phyloP scores from a whole-genome alignment of 2,888 invertebrate genomes.

The Glyphotaelius pellucidus region DNA sequence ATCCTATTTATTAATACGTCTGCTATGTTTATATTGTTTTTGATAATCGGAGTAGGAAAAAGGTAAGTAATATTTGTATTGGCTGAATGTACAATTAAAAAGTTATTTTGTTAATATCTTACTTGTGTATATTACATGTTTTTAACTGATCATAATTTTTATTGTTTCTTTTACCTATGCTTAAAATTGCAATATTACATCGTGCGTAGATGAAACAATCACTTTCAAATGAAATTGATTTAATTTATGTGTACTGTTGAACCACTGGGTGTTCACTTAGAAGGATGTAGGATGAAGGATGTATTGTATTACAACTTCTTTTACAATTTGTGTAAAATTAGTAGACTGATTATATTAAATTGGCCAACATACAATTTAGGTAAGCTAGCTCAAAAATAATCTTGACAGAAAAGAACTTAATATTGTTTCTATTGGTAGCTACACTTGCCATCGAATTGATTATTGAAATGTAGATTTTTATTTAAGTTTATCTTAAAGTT shows the following conservation, averaged over 20 bases:
- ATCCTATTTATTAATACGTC: background rate
- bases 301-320: background rate
- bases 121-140: background rate
- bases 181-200: background rate
- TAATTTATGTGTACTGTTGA: background rate
- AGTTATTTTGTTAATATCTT: too few relatives aligned
- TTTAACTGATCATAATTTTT: background rate
- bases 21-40: background rate
- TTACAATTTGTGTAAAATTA: background rate
- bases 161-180: background rate
- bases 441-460: too few relatives aligned
- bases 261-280: background rate
- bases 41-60: background rate
- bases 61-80: background rate
- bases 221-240: background rate
- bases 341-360: background rate
- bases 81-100: too few relatives aligned
- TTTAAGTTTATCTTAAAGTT: too few relatives aligned
- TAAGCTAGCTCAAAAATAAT: background rate
- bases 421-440: background rate
- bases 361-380: background rate
- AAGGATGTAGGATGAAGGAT: background rate
- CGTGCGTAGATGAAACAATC: background rate
- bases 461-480: too few relatives aligned
- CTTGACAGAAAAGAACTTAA: background rate